Percentiles rank a stretch among this genome's conserved stretches.
Conservation (phyloP, 2,797 vertebrate species). For the Schizopygopsis malacanthus region DNA sequence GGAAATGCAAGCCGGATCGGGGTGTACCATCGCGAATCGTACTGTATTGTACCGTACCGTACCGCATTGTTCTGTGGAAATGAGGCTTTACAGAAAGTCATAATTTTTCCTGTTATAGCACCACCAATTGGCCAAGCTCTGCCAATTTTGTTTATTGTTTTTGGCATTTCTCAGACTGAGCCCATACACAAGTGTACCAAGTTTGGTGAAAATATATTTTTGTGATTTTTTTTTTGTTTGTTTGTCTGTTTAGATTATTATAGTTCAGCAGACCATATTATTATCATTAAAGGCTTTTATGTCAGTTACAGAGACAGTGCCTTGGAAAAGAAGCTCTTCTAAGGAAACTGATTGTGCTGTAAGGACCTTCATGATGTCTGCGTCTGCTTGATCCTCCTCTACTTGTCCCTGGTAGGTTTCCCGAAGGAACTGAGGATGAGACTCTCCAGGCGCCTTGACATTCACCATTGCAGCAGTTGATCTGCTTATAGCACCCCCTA, state of each 20-base stretch:
- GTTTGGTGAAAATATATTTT: not conserved
- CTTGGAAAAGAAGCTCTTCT: not conserved
- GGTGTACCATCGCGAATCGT: too few relatives aligned
- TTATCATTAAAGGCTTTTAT: not conserved
- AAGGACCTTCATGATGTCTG: conserved; percentile 68
- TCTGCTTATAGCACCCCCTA: conserved; percentile 73
- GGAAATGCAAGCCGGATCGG: too few relatives aligned
- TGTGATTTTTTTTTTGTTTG: too few relatives aligned
- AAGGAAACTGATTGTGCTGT: not conserved
- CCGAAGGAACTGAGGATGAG: conserved; percentile 73
- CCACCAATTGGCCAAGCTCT: not conserved
- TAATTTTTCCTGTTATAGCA: not conserved
- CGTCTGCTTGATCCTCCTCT: conserved; percentile 71
- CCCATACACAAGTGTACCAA: not conserved
- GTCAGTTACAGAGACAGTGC: not conserved
- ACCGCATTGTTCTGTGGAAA: too few relatives aligned
- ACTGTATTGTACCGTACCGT: too few relatives aligned
- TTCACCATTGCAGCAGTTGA: conserved; percentile 70
- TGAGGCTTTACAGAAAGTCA: not conserved
- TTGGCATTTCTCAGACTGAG: not conserved
- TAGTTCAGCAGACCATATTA: not conserved
- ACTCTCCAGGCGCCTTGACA: conserved; percentile 73
- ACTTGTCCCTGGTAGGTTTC: conserved; percentile 67
- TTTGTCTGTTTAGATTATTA: not conserved
- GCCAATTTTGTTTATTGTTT: not conserved